Conservation (phyloP, 1,140 invertebrate species). For the Drosophila gunungcola region DNA sequence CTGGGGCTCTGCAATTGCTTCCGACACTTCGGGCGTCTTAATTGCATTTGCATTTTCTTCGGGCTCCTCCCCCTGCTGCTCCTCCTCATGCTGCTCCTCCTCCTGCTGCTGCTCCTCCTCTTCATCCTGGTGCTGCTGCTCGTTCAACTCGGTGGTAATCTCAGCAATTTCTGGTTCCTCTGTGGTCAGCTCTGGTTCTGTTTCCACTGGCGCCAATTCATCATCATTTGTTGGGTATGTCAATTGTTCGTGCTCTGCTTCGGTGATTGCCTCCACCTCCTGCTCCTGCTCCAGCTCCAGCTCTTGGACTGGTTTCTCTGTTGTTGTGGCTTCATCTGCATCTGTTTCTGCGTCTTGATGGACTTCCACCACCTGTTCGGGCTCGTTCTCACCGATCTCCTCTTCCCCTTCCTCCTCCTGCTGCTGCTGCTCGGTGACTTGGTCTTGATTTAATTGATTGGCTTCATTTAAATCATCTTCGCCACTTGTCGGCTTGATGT, state of each 20-base stretch:
- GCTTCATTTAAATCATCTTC: constrained; percentile 82
- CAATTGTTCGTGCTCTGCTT: constrained; percentile 75
- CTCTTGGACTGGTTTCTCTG: constrained; percentile 43
- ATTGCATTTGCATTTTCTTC: constrained; percentile 77
- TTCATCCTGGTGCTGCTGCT: constrained; percentile 17
- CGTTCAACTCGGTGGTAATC: constrained; percentile 21
- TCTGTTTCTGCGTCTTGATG: constrained; percentile 59
- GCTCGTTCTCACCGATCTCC: constrained; percentile 22
- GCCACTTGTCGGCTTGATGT: constrained; percentile 76
- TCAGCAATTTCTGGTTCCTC: constrained; percentile 49
- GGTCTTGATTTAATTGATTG: constrained; percentile 78
- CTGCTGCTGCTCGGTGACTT: constrained; percentile 32
- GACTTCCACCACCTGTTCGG: constrained; percentile 29
- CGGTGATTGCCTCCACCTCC: constrained; percentile 63
- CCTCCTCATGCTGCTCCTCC: constrained; percentile 2
- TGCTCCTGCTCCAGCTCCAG: constrained; percentile 1
- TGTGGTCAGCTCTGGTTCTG: constrained; percentile 44
- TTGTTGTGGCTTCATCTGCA: constrained; percentile 49
- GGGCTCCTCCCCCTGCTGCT: constrained; percentile 21
- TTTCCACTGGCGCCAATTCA: constrained; percentile 76
- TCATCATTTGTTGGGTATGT: constrained; percentile 83
- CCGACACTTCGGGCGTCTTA: constrained; percentile 79
- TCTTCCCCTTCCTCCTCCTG: constrained; percentile 5
- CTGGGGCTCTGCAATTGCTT: constrained; percentile 61
- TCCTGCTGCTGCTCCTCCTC: constrained; percentile 17